Base-by-base conservation (phyloP, 1,140 invertebrate genomes). In the Hycleus cichorii region DNA sequence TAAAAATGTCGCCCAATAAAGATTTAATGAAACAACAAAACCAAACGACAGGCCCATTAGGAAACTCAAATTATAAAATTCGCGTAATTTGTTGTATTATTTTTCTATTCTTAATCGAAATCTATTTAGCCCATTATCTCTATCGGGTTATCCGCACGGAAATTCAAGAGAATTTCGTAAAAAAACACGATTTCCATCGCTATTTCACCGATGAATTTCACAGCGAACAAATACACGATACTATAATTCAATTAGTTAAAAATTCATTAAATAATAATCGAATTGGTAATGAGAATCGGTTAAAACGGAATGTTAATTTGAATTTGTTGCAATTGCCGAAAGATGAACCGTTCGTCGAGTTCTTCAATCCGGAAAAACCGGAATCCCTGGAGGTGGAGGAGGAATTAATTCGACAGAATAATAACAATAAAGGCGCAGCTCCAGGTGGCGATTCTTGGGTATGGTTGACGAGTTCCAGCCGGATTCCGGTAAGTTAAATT, bases 391-490 rank as follows among this genome's bases (percentile, higher is more conserved):
- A 85, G 57, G 81, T 82, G 57, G 83, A 82, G 4, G 32, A 83
- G 57, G 76, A 78, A 7, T 75, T 79, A 18, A 77, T 80, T 53
- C 79, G 78, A 68, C 74, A 76, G 48, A 75, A 72, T 26, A 80
- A 77, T 0, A 80, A 80, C 0, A 72, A 75, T 1, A 82, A 82
- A 60, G 81, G 80, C 0, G 76, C 78, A 0, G 81, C 82, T 0
- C 81, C 82, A 0, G 82, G 80, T 12, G 84, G 81, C 10, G 83
- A 86, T 63, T 81, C 82, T 32, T 88, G 87, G 86, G 83, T 89
- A 57, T 90, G 87, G 83, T 69, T 90, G 45, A 88, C 87, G 18
- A 85, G 85, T 60, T 88, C 88, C 64, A 88, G 86, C 10, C 79
- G 87, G 57, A 86, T 90, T 59, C 86, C 88, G 43, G 86, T 88